Evolutionary conservation across 2,113 vertebrate genomes (phyloP), one percentile per base, ranked within the genome.

Genomic region (Eonycteris spelaea): DNA sequence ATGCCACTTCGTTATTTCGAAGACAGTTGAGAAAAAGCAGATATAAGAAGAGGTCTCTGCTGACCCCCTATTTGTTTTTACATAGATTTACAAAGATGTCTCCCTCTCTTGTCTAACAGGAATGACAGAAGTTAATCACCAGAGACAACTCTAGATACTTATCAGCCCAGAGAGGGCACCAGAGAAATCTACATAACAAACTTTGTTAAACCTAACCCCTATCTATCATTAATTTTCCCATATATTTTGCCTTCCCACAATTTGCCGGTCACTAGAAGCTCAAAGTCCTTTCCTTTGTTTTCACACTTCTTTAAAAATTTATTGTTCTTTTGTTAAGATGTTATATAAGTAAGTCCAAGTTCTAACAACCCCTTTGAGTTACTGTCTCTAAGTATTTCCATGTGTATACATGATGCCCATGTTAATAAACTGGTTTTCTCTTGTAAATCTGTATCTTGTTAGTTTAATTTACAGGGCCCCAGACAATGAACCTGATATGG

Each of bases 151-250:
- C 18, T 73, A 71, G 65, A 63, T 6, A 1, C 65, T 78, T 73
- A 38, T 43, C 30, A 33, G 38, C 82, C 43, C 55, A 74, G 33
- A 57, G 11, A 92, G 7, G 12, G 24, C 18, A 82, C 40, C 35
- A 73, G 35, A 86, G 22, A 82, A 92, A 82, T 59, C 33, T 57
- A 12, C 33, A 14, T 65, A 80, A 87, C 45, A 95, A 87, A 67
- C 22, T 26, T 65, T 40, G 53, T 33, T 59, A 80, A 63, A 80
- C 80, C 67, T 55, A 67, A 48, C 28, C 43, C 30, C 73, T 71
- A 40, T 30, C 22, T 45, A 33, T 11, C 13, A 57, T 67, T 77
- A 53, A 74, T 74, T 74, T 65, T 19, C 28, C 33, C 15, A 11
- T 55, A 26, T 61, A 43, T 91, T 65, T 65, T 87, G 30, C 38